Percentiles rank a stretch among this genome's conserved stretches.
phyloP scores from a whole-genome alignment of 2,797 vertebrate species.

The Fistularia commersonii region DNA sequence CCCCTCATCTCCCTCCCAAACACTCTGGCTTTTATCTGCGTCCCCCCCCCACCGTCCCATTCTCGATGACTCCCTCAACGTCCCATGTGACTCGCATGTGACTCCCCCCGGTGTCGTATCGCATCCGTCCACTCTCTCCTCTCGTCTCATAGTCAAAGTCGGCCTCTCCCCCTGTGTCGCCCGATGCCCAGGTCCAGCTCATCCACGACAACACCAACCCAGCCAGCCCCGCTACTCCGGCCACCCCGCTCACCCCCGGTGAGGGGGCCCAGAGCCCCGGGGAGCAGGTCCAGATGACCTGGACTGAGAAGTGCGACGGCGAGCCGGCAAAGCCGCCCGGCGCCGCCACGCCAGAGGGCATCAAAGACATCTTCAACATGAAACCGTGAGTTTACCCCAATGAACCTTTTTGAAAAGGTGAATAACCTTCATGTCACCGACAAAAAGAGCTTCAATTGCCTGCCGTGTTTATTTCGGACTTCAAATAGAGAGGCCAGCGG shows the following conservation, averaged over 20 bases:
- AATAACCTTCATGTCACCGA: constrained; percentile 11
- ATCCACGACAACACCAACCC: constrained; percentile 92
- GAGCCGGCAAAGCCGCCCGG: constrained; percentile 88
- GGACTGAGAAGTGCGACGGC: constrained; percentile 91
- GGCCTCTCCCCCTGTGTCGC: constrained; percentile 73
- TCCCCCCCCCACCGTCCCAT: constrained; percentile 54
- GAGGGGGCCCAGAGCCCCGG: constrained; percentile 82
- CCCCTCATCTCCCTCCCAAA: constrained; percentile 39
- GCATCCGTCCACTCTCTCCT: constrained; percentile 51
- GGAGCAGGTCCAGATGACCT: constrained; percentile 95
- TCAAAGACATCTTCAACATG: constrained; percentile 99
- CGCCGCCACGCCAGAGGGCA: constrained; percentile 85
- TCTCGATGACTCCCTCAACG: constrained; percentile 39
- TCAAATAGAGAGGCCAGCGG: no score
- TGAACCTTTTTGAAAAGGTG: constrained; percentile 19
- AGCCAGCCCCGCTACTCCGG: constrained; percentile 84
- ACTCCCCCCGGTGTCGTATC: constrained; percentile 22
- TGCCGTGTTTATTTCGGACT: no score
- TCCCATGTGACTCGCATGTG: constrained; percentile 44
- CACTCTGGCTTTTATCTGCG: constrained; percentile 54
- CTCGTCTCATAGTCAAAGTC: constrained; percentile 73
- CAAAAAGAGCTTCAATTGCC: neutral
- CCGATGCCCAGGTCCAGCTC: constrained; percentile 87
- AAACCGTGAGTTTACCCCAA: constrained; percentile 87
- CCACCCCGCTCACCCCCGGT: constrained; percentile 81